Evolutionary conservation across 1,140 invertebrate species (phyloP), one percentile per base, ranked within the genome.

Genomic region (Dicyema japonicum): DNA sequence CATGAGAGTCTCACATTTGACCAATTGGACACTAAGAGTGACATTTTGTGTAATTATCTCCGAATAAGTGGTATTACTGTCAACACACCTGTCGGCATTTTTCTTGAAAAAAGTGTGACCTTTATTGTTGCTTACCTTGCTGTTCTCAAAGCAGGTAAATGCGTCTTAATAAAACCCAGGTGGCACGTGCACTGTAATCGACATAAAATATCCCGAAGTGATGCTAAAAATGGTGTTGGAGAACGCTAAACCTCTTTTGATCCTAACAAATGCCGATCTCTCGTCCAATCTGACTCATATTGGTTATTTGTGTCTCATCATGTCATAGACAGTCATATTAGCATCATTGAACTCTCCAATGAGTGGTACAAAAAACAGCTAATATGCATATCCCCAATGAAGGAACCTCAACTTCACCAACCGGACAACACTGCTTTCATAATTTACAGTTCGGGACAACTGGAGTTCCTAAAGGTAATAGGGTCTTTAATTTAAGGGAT

Each of bases 371-470:
- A 18, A 5, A 26, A 16, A 16, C 22, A 13, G 26, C 26, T 11
- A 3, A 23, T 19, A n/a, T 15, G 25, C 15, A 8, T 23, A 13
- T 31, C 17, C 32, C 16, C 22, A 11, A 13, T 31, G 7, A 11
- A 26, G 4, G 18, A 31, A 6, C 31, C 31, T 9, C 27, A 27
- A 4, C 22, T 31, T 4, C 27, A 41, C 2, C 29, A 32, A 11
- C 23, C 46, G 15, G 44, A 54, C 34, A 53, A 50, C 38, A 36
- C 58, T 21, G 57, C 56, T 4, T 57, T 56, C 36, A 42, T 49
- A 13, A 54, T 54, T 0, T 57, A 54, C 31, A 53, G 50, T 1
- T 58, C 56, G 7, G 57, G 2, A 60, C 57, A 5, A 59, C 57
- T n/a, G 57, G 57, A 14, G 54, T 50, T 38, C 57, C 57, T 8